Percentiles rank a stretch among this genome's conserved stretches.
These are phyloP conservation scores for Luscinia luscinia DNA, from an alignment of 2,797 vertebrate genomes.

Conservation along the genomic window DNA sequence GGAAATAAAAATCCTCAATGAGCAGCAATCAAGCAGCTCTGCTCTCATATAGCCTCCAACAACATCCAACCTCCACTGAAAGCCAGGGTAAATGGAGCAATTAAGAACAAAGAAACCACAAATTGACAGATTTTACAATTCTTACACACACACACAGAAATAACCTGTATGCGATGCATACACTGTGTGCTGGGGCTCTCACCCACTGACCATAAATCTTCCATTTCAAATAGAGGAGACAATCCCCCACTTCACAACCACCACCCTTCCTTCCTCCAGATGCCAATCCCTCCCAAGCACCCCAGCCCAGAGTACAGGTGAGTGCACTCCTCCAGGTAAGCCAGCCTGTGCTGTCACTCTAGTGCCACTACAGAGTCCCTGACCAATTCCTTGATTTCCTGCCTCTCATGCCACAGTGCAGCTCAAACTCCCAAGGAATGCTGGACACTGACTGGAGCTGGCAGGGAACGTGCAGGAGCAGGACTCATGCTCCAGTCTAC, in stretches of 20 bases:
- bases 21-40: not conserved
- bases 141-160: not conserved
- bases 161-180: not conserved
- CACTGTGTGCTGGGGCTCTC: not conserved
- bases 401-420: fast-evolving
- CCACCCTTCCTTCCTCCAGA: fast-evolving
- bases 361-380: fast-evolving
- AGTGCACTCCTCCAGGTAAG: fast-evolving
- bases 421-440: fast-evolving
- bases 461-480: fast-evolving
- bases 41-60: not conserved
- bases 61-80: not conserved
- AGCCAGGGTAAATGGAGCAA: not conserved
- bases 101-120: conserved; percentile 44
- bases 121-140: not conserved
- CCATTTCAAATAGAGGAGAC: fast-evolving
- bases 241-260: not conserved
- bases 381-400: fast-evolving
- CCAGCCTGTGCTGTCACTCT: not conserved
- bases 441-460: fast-evolving
- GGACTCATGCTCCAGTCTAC: fast-evolving
- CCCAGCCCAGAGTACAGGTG: fast-evolving
- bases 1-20: not conserved
- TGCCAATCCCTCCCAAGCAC: not conserved
- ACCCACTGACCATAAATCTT: not conserved